Conservation (phyloP, 2,888 invertebrate genomes). For the Epistrophe eligans region DNA sequence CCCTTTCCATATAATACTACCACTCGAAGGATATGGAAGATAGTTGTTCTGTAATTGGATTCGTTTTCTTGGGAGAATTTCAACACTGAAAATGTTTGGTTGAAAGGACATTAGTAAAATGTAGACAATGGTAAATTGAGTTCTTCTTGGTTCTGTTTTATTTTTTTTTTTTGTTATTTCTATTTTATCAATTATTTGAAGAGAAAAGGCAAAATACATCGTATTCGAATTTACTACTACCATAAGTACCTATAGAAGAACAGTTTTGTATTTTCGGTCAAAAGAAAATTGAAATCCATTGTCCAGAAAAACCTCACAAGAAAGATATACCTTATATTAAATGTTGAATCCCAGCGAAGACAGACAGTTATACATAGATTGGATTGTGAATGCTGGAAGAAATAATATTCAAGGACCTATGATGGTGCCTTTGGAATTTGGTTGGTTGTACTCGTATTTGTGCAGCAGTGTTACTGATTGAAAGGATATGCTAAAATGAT, state of each 20-base stretch:
- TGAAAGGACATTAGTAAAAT: constrained; percentile 65
- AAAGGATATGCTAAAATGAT: constrained; percentile 9
- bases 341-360: constrained; percentile 34
- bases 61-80: constrained; percentile 64
- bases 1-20: neutral
- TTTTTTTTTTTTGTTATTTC: constrained; percentile 2
- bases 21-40: neutral
- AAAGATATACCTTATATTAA: neutral
- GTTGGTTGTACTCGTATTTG: neutral
- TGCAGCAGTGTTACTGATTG: constrained; percentile 13
- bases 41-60: constrained; percentile 64
- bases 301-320: constrained; percentile 51
- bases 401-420: neutral
- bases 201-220: constrained; percentile 23
- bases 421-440: neutral
- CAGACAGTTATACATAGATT: constrained; percentile 28
- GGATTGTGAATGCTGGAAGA: neutral
- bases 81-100: constrained; percentile 58
- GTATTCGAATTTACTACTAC: constrained; percentile 4
- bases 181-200: constrained; percentile 31
- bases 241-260: constrained; percentile 3
- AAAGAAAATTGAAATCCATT: constrained; percentile 67
- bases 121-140: constrained; percentile 54
- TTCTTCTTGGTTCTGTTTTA: constrained; percentile 34
- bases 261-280: constrained; percentile 40